These are phyloP conservation scores for Phorcus lineatus DNA, from an alignment of 2,888 invertebrate genomes.

Conservation along the genomic window DNA sequence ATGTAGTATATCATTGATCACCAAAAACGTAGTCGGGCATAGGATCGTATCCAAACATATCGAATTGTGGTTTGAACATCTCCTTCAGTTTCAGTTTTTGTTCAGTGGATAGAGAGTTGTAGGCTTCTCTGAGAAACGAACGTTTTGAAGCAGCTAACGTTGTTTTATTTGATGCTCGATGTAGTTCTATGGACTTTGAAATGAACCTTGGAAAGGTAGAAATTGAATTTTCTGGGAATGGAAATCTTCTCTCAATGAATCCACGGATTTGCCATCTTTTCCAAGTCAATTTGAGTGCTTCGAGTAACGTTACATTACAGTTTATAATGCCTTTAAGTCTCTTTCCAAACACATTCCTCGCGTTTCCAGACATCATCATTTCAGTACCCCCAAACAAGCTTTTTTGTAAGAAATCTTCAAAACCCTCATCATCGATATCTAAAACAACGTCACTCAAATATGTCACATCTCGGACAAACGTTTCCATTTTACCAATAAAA, in stretches of 20 bases:
- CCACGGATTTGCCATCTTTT: conserved; percentile 2
- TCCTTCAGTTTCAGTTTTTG: not conserved
- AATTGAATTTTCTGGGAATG: not conserved
- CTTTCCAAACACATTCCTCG: not conserved
- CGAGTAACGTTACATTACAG: not conserved
- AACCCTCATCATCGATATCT: not conserved
- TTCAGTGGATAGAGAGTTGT: not conserved
- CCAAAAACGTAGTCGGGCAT: not conserved
- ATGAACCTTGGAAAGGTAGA: not conserved
- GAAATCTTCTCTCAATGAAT: not conserved
- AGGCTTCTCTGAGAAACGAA: not conserved
- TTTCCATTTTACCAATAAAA: conserved; percentile 4
- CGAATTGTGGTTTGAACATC: not conserved
- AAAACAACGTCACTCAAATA: not conserved
- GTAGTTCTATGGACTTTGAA: not conserved
- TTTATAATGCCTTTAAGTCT: not conserved
- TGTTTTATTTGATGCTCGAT: not conserved
- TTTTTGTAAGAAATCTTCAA: not conserved
- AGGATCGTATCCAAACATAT: conserved; percentile 2
- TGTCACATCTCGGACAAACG: not conserved
- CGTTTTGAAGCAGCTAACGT: not conserved
- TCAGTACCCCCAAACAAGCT: not conserved
- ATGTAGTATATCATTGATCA: not conserved
- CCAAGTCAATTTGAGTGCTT: not conserved
- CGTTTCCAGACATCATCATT: not conserved